A percentile compares a stretch with the other conserved stretches of the same genome.
Evolutionary conservation across 2,113 vertebrate genomes (phyloP).

Genomic region (Pseudorhombus dupliciocellatus): DNA sequence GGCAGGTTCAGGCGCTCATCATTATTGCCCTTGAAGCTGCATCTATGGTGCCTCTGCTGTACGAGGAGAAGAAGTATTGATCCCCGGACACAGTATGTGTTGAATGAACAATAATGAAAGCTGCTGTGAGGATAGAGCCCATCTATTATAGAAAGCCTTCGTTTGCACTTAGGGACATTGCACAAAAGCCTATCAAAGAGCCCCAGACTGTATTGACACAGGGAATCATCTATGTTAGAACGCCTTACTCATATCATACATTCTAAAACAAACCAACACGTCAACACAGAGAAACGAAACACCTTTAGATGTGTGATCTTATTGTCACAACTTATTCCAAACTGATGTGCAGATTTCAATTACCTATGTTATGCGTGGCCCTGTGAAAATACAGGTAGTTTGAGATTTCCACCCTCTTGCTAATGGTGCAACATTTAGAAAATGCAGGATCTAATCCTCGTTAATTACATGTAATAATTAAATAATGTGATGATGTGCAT

Average conservation of each 20-base stretch:
- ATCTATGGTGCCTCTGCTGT: constrained; percentile 39
- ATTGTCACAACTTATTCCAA: not conserved
- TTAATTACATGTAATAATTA: constrained; percentile 29
- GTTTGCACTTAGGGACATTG: constrained; percentile 9
- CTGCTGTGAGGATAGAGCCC: constrained; percentile 33
- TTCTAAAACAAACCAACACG: not conserved
- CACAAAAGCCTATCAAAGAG: constrained; percentile 25
- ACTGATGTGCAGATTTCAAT: not conserved
- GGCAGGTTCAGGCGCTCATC: constrained; percentile 31
- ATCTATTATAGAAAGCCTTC: constrained; percentile 44
- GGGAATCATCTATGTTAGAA: not conserved
- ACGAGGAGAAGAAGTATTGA: constrained; percentile 69
- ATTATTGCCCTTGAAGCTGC: constrained; percentile 58
- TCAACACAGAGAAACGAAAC: not conserved
- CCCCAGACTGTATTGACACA: not conserved
- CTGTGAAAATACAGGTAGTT: not conserved
- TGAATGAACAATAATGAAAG: constrained; percentile 64
- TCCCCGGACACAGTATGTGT: constrained; percentile 51
- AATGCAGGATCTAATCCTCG: not conserved
- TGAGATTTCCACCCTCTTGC: not conserved
- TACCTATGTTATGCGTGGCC: not conserved
- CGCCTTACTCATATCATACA: not conserved
- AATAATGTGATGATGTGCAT: constrained; percentile 2
- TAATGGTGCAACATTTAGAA: not conserved
- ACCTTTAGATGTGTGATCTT: not conserved